phyloP scores from a whole-genome alignment of 2,113 vertebrate genomes.

The Onychorhynchus coronatus region DNA sequence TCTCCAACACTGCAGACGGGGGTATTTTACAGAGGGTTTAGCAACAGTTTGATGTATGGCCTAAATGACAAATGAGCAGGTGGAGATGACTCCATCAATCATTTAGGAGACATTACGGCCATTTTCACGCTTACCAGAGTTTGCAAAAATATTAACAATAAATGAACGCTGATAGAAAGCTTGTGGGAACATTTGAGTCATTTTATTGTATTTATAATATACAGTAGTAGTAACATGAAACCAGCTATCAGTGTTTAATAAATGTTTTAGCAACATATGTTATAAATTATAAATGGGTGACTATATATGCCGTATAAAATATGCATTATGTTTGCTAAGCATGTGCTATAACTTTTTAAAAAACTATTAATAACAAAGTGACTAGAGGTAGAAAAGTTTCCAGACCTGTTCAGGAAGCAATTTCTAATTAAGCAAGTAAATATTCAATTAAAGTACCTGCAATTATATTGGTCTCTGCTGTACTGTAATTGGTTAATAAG shows the following conservation, averaged over 20 bases:
- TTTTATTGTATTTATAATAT: constrained; percentile 46
- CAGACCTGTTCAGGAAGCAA: background rate
- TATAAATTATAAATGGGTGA: constrained; percentile 55
- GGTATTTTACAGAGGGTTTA: background rate
- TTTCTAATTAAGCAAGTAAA: constrained; percentile 61
- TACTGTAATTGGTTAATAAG: background rate
- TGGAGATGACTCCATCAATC: background rate
- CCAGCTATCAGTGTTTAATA: constrained; percentile 49
- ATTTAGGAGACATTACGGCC: background rate
- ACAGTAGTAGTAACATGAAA: constrained; percentile 32
- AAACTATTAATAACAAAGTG: constrained; percentile 40
- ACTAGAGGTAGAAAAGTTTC: background rate
- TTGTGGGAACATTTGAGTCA: constrained; percentile 14
- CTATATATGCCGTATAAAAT: constrained; percentile 55
- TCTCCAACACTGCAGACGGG: background rate
- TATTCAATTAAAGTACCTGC: constrained; percentile 5
- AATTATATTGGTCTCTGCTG: background rate
- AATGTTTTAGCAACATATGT: constrained; percentile 32
- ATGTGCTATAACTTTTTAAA: constrained; percentile 6
- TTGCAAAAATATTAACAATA: constrained; percentile 50
- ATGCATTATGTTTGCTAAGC: constrained; percentile 48
- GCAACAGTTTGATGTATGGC: background rate
- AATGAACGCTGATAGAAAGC: constrained; percentile 21
- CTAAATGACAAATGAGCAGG: background rate
- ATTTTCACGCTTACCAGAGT: background rate